phyloP scores from a whole-genome alignment of 2,797 vertebrate species.

The Rousettus madagascariensis region DNA sequence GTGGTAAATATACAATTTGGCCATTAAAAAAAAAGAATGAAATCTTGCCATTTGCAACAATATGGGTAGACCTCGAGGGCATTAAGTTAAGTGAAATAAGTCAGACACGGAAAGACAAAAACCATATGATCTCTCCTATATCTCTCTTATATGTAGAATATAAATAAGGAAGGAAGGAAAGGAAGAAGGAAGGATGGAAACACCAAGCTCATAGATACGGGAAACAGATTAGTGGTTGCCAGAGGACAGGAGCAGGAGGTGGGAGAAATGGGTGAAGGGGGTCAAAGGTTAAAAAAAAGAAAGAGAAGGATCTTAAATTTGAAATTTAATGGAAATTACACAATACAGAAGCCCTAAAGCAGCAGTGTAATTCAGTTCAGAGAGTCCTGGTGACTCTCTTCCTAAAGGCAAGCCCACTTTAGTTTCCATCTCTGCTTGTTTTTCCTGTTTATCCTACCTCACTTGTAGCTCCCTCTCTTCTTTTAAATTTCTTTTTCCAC shows the following conservation, averaged over 20 bases:
- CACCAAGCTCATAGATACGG: not conserved
- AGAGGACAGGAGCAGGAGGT: not conserved
- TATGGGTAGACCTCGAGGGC: not conserved
- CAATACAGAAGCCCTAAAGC: not conserved
- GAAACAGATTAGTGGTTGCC: not conserved
- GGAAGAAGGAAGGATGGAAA: too few relatives aligned
- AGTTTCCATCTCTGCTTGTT: not conserved
- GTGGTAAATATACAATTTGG: not conserved
- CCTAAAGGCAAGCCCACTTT: not conserved
- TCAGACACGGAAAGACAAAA: not conserved
- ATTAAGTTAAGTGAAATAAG: not conserved
- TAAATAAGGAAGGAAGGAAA: not conserved
- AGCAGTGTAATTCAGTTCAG: not conserved
- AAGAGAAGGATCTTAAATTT: not conserved
- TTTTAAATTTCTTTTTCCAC: slow-evolving; percentile 20
- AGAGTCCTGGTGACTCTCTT: not conserved
- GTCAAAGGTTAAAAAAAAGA: not conserved
- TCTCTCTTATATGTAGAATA: not conserved
- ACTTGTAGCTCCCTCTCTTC: not conserved
- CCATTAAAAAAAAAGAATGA: not conserved
- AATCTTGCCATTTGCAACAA: not conserved
- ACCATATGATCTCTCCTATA: not conserved
- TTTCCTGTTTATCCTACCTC: not conserved
- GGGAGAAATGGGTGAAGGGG: too few relatives aligned
- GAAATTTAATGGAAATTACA: not conserved